Evolutionary conservation across 2,888 invertebrate species (phyloP), one percentile per base, ranked within the genome.

Genomic region (Epicampocera succincta): DNA sequence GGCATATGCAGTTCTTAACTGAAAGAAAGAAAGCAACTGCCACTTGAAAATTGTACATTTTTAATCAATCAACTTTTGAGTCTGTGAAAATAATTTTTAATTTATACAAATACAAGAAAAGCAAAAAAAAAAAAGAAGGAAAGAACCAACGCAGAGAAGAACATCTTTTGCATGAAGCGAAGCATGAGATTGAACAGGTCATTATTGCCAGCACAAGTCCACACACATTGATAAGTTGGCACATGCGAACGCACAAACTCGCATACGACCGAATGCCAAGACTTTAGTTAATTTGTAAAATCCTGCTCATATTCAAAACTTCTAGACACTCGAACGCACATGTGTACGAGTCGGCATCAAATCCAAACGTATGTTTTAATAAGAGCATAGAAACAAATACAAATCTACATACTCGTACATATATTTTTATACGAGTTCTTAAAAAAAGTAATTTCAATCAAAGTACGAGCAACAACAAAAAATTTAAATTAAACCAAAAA

Each of bases 401-500:
- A n/a, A n/a, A n/a, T n/a, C n/a, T n/a, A n/a, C n/a, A n/a, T n/a
- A n/a, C n/a, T n/a, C n/a, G n/a, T n/a, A n/a, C 72, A 12, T 58
- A 56, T 42, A 3, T 42, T 60, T 76, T 65, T 38, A 58, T 72
- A 19, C 38, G 50, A 71, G 71, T 69, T 61, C 19, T 21, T 60
- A 58, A 66, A 72, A 78, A 60, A 78, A 79, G 72, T 68, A 79
- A 79, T 79, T 68, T 79, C 60, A 72, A 78, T 78, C 72, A 79
- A 72, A 66, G 72, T 60, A 38, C 46, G 58, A 50, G 72, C 68
- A 56, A 25, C 33, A 33, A 33, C 66, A 76, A 71, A 71, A 78
- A 81, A 63, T 76, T 82, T 65, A 78, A 78, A 74, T 82, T 82
- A 79, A 82, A 65, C 78, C 65, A 75, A 82, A 75, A 82, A 82